These are phyloP conservation scores for Odontocolon sp. DNA, from an alignment of 2,888 invertebrate species.

Conservation along the genomic window DNA sequence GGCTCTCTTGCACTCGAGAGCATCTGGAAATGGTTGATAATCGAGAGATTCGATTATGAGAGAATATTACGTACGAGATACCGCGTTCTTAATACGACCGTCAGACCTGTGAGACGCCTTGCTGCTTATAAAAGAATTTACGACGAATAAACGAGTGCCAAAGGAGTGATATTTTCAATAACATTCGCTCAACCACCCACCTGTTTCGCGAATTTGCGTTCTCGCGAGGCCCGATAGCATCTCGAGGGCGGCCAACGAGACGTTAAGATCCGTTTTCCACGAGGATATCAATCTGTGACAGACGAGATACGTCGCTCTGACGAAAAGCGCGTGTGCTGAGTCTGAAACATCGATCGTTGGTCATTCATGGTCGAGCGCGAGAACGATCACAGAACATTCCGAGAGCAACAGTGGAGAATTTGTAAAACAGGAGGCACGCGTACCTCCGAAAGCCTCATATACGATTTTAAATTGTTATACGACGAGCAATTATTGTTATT, in stretches of 20 bases:
- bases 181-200: slow-evolving; percentile 81
- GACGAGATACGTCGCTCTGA: slow-evolving; percentile 95
- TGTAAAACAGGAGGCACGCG: slow-evolving; percentile 55
- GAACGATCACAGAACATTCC: too few relatives aligned
- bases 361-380: neutral
- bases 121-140: slow-evolving; percentile 78
- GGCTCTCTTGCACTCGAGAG: slow-evolving; percentile 93
- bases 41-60: too few relatives aligned
- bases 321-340: slow-evolving; percentile 93
- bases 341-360: slow-evolving; percentile 82
- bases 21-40: slow-evolving; percentile 86
- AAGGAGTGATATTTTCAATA: slow-evolving; percentile 22
- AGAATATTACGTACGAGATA: too few relatives aligned
- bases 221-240: slow-evolving; percentile 94
- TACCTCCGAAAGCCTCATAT: slow-evolving; percentile 42
- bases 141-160: neutral
- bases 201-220: slow-evolving; percentile 93
- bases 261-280: slow-evolving; percentile 97
- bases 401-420: slow-evolving; percentile 34
- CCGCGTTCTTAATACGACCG: slow-evolving; percentile 18
- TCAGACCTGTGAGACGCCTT: slow-evolving; percentile 82
- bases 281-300: slow-evolving; percentile 97
- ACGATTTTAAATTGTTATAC: slow-evolving; percentile 32
- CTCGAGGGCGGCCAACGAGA: slow-evolving; percentile 96
- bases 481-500: slow-evolving; percentile 70